A percentile compares a stretch with the other conserved stretches of the same genome.
Evolutionary conservation across 2,888 invertebrate genomes (phyloP).

Genomic region (Eristalis pertinax): DNA sequence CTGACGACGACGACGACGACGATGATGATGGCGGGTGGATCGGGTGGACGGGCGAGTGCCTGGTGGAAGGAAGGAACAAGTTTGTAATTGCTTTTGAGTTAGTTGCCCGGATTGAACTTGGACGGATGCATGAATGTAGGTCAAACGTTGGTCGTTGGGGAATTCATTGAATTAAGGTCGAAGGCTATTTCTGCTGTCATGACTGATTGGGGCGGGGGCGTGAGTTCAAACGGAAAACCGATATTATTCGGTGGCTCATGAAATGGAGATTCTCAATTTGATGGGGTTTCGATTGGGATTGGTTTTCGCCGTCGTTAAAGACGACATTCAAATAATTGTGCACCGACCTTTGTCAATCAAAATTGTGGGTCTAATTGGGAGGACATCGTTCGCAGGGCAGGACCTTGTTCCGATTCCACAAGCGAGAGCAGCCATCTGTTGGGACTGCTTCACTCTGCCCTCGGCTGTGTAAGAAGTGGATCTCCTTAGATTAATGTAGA

Average conservation of each 20-base stretch:
- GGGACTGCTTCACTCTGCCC: no score
- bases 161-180: constrained; percentile 18
- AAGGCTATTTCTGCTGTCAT: background rate
- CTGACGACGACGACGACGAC: no score
- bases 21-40: no score
- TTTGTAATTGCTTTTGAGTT: constrained; percentile 41
- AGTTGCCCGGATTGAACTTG: constrained; percentile 12
- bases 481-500: no score
- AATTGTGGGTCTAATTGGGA: no score
- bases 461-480: no score
- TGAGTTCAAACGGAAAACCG: background rate
- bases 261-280: background rate
- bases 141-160: constrained; percentile 1
- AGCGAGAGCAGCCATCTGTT: no score
- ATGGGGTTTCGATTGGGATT: background rate
- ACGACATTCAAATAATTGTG: background rate
- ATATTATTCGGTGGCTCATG: background rate
- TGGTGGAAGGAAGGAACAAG: background rate
- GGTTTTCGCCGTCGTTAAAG: background rate
- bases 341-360: no score
- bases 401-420: no score
- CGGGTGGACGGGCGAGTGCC: no score
- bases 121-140: constrained; percentile 13
- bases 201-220: background rate
- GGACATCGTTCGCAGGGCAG: no score